These are phyloP conservation scores for Champsocephalus esox DNA, from an alignment of 2,797 vertebrate genomes.

Conservation along the genomic window DNA sequence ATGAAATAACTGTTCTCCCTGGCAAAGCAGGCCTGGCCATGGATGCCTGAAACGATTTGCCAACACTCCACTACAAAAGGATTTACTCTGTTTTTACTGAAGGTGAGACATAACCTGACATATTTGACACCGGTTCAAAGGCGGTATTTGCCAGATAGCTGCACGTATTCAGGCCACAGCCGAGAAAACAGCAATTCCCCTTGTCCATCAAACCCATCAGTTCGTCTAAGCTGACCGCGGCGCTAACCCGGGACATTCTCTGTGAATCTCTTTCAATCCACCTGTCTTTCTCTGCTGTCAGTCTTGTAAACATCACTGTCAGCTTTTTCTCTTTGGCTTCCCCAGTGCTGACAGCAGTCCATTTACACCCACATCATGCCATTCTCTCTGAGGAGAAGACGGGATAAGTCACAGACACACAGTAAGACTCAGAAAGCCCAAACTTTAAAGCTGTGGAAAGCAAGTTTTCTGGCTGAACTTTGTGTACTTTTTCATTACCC, in stretches of 20 bases:
- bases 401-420: constrained; percentile 12
- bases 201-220: constrained; percentile 44
- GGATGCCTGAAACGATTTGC: constrained; percentile 41
- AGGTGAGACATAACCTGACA: constrained; percentile 43
- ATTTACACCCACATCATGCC: constrained; percentile 46
- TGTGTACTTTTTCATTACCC: not conserved
- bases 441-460: constrained; percentile 17
- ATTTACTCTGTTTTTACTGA: constrained; percentile 9
- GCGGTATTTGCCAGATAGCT: not conserved
- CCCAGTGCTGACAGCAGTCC: constrained; percentile 46
- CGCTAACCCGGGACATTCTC: constrained; percentile 26
- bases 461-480: not conserved
- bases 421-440: constrained; percentile 16
- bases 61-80: constrained; percentile 29
- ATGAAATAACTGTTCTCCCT: constrained; percentile 6
- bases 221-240: constrained; percentile 23
- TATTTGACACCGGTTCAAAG: constrained; percentile 45
- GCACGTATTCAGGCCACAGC: constrained; percentile 24
- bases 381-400: constrained; percentile 42
- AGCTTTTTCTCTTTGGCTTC: constrained; percentile 49
- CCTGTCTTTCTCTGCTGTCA: constrained; percentile 58
- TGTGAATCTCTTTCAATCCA: constrained; percentile 25
- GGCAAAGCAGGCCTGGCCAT: constrained; percentile 27
- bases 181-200: constrained; percentile 34
- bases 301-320: constrained; percentile 59